phyloP scores from a whole-genome alignment of 2,113 vertebrate genomes.

The Misgurnus mizolepis region DNA sequence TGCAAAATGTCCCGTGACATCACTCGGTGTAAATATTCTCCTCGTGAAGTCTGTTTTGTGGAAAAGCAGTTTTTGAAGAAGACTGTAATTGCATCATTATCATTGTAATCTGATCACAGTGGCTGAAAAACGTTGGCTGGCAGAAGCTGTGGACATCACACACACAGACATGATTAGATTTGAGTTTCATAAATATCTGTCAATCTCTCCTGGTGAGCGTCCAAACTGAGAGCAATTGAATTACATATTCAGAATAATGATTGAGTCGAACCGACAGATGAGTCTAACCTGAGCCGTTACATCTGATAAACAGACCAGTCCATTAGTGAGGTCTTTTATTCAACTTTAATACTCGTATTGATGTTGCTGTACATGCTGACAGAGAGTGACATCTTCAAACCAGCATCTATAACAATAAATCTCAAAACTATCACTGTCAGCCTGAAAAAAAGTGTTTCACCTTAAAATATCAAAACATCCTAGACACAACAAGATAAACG shows the following conservation, averaged over 20 bases:
- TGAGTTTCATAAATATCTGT: constrained; percentile 16
- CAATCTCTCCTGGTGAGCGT: constrained; percentile 22
- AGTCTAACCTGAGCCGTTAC: too few relatives aligned
- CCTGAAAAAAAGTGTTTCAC: too few relatives aligned
- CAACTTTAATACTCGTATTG: too few relatives aligned
- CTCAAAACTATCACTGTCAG: too few relatives aligned
- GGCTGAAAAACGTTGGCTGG: constrained; percentile 10
- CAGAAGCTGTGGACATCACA: background rate
- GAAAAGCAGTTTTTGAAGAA: background rate
- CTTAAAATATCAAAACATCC: too few relatives aligned
- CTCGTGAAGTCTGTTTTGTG: constrained; percentile 1
- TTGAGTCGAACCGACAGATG: background rate
- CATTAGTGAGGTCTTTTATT: too few relatives aligned
- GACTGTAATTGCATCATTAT: constrained; percentile 19
- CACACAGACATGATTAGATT: constrained; percentile 35
- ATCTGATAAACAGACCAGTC: too few relatives aligned
- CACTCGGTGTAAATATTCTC: background rate
- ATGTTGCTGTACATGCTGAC: too few relatives aligned
- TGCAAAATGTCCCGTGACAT: background rate
- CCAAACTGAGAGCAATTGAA: background rate
- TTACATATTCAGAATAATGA: background rate
- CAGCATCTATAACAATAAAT: too few relatives aligned
- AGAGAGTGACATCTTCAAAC: too few relatives aligned
- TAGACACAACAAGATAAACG: too few relatives aligned
- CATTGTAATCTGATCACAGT: constrained; percentile 27